Percentiles rank a stretch among this genome's conserved stretches.
These are phyloP conservation scores for Timema cristinae DNA, from an alignment of 2,888 invertebrate genomes.

Conservation along the genomic window DNA sequence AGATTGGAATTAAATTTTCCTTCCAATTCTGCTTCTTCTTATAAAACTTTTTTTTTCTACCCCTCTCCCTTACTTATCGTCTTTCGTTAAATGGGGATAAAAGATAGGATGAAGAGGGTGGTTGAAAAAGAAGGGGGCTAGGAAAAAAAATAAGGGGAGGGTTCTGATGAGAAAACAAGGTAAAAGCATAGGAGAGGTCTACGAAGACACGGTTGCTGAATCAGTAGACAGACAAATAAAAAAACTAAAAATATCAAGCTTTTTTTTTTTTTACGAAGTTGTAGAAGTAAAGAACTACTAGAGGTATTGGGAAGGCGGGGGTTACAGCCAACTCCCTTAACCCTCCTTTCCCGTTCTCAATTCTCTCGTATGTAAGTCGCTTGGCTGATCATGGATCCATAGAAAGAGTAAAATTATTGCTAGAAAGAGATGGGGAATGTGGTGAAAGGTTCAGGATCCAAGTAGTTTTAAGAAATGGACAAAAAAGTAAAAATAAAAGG, in stretches of 20 bases:
- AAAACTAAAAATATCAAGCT: constrained; percentile 5
- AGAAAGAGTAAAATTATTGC: not conserved
- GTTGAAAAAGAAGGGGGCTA: constrained; percentile 4
- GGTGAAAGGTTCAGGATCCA: not conserved
- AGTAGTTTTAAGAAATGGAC: constrained; percentile 2
- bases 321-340: not conserved
- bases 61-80: constrained; percentile 13
- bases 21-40: constrained; percentile 35
- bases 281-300: constrained; percentile 11
- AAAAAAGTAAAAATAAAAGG: constrained; percentile 17
- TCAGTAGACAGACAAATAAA: constrained; percentile 25
- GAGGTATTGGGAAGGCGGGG: constrained; percentile 10
- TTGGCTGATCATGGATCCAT: constrained; percentile 15
- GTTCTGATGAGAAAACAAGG: constrained; percentile 17
- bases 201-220: constrained; percentile 26
- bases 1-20: constrained; percentile 55
- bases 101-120: constrained; percentile 24
- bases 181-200: constrained; percentile 23
- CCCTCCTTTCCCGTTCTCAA: not conserved
- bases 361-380: constrained; percentile 22
- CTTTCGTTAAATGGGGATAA: constrained; percentile 22
- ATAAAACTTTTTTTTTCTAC: constrained; percentile 22
- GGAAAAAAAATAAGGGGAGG: constrained; percentile 13
- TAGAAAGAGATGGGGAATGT: no score
- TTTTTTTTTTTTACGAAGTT: constrained; percentile 8